Conservation (phyloP, 1,140 invertebrate species). For the Tetramorium simillimum region DNA sequence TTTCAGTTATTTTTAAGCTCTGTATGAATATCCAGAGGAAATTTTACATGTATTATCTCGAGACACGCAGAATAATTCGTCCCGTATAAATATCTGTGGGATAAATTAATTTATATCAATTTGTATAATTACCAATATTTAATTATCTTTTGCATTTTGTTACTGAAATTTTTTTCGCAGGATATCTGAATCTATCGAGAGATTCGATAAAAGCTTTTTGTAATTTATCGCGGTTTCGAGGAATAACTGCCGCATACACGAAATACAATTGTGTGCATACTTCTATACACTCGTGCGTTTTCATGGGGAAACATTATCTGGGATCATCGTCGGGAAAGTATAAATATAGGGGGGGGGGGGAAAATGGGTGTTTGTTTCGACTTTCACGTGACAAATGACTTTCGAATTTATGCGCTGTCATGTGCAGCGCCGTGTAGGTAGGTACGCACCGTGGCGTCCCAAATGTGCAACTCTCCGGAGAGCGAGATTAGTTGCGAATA, state of each 20-base stretch:
- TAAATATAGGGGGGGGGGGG: background rate
- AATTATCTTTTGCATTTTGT: background rate
- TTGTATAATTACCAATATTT: background rate
- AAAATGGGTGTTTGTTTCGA: conserved; percentile 43
- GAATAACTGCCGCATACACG: background rate
- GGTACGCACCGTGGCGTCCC: background rate
- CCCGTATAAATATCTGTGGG: background rate
- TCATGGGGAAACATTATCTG: background rate
- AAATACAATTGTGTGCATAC: background rate
- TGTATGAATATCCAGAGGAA: background rate
- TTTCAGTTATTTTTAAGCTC: background rate
- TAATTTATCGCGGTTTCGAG: background rate
- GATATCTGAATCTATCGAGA: background rate
- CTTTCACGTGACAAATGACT: conserved; percentile 58
- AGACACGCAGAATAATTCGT: background rate
- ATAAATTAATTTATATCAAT: conserved; percentile 15
- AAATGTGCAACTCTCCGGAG: conserved; percentile 44
- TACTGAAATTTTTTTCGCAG: background rate
- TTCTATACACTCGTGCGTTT: background rate
- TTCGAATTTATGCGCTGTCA: conserved; percentile 4
- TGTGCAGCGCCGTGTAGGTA: background rate
- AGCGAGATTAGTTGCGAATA: conserved; percentile 27
- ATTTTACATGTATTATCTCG: background rate
- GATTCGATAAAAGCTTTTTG: background rate
- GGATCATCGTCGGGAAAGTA: background rate